Evolutionary conservation across 92 coral and sea anemone species (phyloP), one percentile per base, ranked within the genome.

Genomic region (Palythoa grandis): DNA sequence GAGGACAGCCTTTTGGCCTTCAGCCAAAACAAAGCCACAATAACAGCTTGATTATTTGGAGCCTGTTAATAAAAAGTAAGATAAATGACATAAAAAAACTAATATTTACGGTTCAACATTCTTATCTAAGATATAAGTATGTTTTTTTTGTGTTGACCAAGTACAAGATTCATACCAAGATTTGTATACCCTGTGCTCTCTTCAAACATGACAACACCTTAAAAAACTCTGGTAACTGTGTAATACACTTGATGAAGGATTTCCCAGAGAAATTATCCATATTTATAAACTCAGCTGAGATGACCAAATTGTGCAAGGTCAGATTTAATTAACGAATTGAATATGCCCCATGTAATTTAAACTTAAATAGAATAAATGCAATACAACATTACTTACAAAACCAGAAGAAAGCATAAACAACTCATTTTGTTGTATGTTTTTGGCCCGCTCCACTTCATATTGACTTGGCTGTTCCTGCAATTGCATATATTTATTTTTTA

Each of bases 31-130:
- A 66, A 66, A 24, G 35, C 29, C 35, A 66, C 71, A 2, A 66
- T 66, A 66, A 66, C 71, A n/a, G 29, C 37, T 66, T 66, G 71
- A 7, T 66, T 24, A n/a, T 66, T 66, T n/a, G 35, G 71, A n/a
- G 37, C 11, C 35, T 22, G 7, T n/a, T 56, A 56, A 56, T 11
- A 56, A 16, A 56, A 2, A 56, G 19, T 56, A 11, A 56, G 61
- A 56, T 56, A 56, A 56, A 56, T 56, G 61, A 56, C 61, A 54
- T 11, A 52, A 16, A 56, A 56, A 56, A 40, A 56, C 61, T 56
- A 56, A 56, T 56, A 56, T 56, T 56, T 56, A 56, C 61, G 61
- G 19, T 56, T 56, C 61, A 56, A 16, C 19, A 56, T 11, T 7
- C 61, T 56, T 56, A 40, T 0, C 47, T 40, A 40, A 40, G 47